Base-by-base conservation (phyloP, 2,888 invertebrate species). In the Caenorhabditis plicata region DNA sequence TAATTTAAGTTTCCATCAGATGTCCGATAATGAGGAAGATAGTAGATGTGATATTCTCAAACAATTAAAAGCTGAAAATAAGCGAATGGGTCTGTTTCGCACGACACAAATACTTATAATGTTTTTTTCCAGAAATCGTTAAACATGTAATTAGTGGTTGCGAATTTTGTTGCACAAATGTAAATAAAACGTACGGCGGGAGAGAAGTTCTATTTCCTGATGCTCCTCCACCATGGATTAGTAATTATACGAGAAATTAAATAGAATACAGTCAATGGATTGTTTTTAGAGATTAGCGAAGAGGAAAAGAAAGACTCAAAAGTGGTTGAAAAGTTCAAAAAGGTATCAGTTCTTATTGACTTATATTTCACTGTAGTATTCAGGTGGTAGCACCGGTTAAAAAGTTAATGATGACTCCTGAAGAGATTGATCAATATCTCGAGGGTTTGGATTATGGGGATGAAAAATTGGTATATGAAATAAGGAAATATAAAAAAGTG, bases 181-280 rank as follows among this genome's bases (percentile, higher is more conserved):
- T 50, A 5, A 48, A 33, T 42, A 44, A 41, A 15, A 35, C 32
- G 17, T 49, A 41, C n/a, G 22, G 23, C 4, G 58, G 58, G 0
- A 8, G n/a, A n/a, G 58, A 58, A 45, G 41, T 53, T 40, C 25
- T 58, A 13, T 58, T 49, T 32, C 49, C 58, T 11, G 23, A 44
- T 15, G 45, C 7, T 0, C 49, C 48, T 4, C 58, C 58, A 9
- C 45, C 58, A 1, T 58, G 58, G 58, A 58, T 58, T n/a, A 51
- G 56, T 56, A 9, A 45, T 49, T 40, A 25, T 22, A 4, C n/a
- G n/a, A 13, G 19, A 32, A 35, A n/a, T 17, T 9, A 45, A 40
- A 35, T 9, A 23, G 15, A 23, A 25, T 22, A 36, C n/a, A 19
- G n/a, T n/a, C 36, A 19, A 49, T 19, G 33, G 17, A 42, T 3